These are phyloP conservation scores for Pristiophorus japonicus DNA, from an alignment of 2,113 vertebrate genomes.

Conservation along the genomic window DNA sequence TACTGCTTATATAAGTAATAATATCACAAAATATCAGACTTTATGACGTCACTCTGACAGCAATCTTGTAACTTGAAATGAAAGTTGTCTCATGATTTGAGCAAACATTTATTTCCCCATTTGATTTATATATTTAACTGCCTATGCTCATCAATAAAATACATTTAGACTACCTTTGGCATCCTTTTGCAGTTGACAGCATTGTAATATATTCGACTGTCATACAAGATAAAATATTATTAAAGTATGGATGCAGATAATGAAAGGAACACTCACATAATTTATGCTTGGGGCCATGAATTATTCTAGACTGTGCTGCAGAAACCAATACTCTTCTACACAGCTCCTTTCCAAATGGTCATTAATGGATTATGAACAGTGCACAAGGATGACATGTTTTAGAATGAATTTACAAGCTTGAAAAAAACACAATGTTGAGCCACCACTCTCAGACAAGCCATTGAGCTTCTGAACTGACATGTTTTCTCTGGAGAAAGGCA, in stretches of 20 bases:
- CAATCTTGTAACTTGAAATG: background rate
- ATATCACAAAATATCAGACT: background rate
- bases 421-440: background rate
- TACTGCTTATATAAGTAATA: background rate
- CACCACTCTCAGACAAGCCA: background rate
- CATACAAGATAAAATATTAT: background rate
- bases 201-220: constrained; percentile 3
- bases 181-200: background rate
- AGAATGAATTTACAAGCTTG: constrained; percentile 12
- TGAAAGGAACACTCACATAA: constrained; percentile 1
- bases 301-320: background rate
- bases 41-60: background rate
- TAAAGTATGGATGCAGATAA: constrained; percentile 17
- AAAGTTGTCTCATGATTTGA: background rate
- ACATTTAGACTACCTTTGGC: background rate
- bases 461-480: background rate
- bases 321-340: background rate
- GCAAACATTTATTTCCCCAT: background rate
- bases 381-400: constrained; percentile 14
- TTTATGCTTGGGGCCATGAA: constrained; percentile 7
- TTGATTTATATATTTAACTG: constrained; percentile 8
- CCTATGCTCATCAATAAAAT: constrained; percentile 12
- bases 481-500: background rate
- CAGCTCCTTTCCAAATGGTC: background rate
- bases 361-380: constrained; percentile 28